Evolutionary conservation across 1,140 invertebrate species (phyloP), one percentile per base, ranked within the genome.

Genomic region (Ceratina calcarata): DNA sequence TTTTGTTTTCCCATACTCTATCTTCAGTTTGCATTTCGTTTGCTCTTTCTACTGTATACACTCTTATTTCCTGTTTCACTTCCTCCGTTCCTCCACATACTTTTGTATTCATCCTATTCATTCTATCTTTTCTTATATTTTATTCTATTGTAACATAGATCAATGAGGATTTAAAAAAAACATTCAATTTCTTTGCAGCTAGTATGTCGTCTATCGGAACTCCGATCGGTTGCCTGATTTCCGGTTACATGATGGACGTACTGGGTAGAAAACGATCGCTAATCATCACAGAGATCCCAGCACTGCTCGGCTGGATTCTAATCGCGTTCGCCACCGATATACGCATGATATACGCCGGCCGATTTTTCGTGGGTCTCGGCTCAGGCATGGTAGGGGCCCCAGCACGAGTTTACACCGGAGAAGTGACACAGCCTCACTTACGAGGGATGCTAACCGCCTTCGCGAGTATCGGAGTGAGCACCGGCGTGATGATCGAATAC

Each of bases 301-400:
- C 95, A 3, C 94, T 96, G 27, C 53, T 95, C 0, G 96, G 96
- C 3, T 96, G 96, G 96, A 89, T 96, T 0, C 87, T 96, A 2
- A 94, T 96, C 22, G 93, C 94, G 1, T 92, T 89, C 24, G 94
- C 95, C 0, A 91, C 93, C 6, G 93, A 94, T 68, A 89, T 96
- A 13, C 89, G 90, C 15, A 94, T 95, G 94, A 94, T 96, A 53
- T 96, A 95, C 87, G 90, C 93, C 10, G 95, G 95, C 81, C 91
- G 95, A 74, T 92, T 96, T 71, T 92, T 95, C 53, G 93, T 94
- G 3, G 95, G 95, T 0, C 90, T 96, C 1, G 95, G 95, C 4
- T 95, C 95, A 0, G 95, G 95, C 3, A 95, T 96, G 95, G 95
- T 96, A 8, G 95, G 95, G 0, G 95, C 95, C 4, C 95, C 95